Percentiles rank a stretch among this genome's conserved stretches.
Conservation (phyloP, 2,888 invertebrate genomes). For the Lasioglossum oenotherae region DNA sequence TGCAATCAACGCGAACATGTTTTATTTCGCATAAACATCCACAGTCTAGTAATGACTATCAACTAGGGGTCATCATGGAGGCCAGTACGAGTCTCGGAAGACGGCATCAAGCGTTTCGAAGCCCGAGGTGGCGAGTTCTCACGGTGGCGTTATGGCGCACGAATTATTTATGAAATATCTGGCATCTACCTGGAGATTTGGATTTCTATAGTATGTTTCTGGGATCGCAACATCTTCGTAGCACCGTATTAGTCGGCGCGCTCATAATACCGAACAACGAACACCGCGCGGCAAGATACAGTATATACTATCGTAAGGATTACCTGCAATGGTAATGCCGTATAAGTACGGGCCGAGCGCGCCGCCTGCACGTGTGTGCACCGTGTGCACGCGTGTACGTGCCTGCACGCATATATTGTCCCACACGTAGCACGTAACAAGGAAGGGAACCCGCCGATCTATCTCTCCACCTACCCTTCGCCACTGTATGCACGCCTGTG, state of each 20-base stretch:
- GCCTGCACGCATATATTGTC: constrained; percentile 41
- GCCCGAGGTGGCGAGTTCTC: constrained; percentile 30
- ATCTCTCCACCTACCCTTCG: constrained; percentile 44
- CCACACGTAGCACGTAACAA: constrained; percentile 56
- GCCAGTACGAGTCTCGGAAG: neutral
- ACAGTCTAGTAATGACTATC: neutral
- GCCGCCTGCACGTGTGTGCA: constrained; percentile 21
- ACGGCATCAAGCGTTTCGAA: neutral
- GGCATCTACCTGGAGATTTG: constrained; percentile 38
- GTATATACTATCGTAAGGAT: constrained; percentile 62
- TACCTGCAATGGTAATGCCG: constrained; percentile 62
- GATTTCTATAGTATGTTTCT: constrained; percentile 34
- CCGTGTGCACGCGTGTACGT: constrained; percentile 20
- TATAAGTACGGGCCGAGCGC: constrained; percentile 54
- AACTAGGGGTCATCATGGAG: no score
- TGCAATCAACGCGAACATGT: no score
- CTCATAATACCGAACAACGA: constrained; percentile 52
- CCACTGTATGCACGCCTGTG: constrained; percentile 43
- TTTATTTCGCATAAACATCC: no score
- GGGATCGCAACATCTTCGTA: constrained; percentile 50
- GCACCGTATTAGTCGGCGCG: constrained; percentile 64
- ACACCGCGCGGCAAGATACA: constrained; percentile 49
- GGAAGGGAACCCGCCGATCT: constrained; percentile 62
- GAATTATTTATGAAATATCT: constrained; percentile 60
- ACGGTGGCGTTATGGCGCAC: constrained; percentile 39